phyloP scores from a whole-genome alignment of 2,797 vertebrate species.

The Gila robusta region DNA sequence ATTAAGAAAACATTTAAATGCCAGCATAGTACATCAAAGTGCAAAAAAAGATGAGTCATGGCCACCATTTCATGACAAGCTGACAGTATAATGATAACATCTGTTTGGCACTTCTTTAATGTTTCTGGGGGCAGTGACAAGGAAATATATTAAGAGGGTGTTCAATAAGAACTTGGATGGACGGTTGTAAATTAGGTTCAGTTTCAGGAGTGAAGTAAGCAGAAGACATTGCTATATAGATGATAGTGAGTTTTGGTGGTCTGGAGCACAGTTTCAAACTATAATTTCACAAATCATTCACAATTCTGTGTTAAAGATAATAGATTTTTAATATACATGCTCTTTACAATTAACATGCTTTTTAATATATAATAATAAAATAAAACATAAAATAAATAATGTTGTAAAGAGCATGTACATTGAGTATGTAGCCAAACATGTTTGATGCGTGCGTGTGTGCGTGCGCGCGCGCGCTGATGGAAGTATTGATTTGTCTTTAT shows the following conservation, averaged over 20 bases:
- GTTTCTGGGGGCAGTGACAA: conserved; percentile 27
- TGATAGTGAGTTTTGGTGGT: background rate
- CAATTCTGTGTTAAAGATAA: background rate
- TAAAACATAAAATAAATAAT: background rate
- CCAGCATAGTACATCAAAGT: conserved; percentile 52
- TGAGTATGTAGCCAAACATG: background rate
- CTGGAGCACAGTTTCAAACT: background rate
- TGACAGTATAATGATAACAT: conserved; percentile 51
- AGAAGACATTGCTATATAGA: background rate
- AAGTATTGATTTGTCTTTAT: background rate
- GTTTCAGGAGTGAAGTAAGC: conserved; percentile 29
- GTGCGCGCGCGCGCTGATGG: background rate
- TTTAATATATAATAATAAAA: background rate
- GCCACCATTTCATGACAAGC: conserved; percentile 37
- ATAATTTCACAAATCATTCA: background rate
- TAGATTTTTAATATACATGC: background rate
- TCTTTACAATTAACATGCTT: background rate
- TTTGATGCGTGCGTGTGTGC: too few species aligned
- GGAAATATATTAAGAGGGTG: conserved; percentile 32
- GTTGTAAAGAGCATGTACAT: background rate
- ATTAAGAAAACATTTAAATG: conserved; percentile 60
- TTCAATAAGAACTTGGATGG: conserved; percentile 32
- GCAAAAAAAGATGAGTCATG: conserved; percentile 47
- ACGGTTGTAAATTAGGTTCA: conserved; percentile 31
- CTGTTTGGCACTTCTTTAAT: conserved; percentile 32